Base-by-base conservation (phyloP, 2,888 invertebrate species). In the Philereme vetulata region DNA sequence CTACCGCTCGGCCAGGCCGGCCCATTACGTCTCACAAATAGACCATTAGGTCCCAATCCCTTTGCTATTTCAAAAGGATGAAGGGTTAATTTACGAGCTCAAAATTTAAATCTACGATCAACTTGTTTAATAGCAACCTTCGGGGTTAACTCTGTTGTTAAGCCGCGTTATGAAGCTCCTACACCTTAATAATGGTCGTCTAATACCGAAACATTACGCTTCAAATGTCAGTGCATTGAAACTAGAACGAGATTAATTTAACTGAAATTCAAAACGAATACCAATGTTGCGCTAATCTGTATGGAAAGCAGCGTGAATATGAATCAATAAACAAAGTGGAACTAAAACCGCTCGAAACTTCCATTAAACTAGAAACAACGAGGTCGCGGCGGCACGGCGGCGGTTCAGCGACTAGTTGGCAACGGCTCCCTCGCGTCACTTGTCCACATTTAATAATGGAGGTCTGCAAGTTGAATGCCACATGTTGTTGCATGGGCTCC, bases 81-180 rank as follows among this genome's bases (percentile, higher is more conserved):
- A 86, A 87, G 90, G 91, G 90, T 90, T 90, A 92, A 90, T 90
- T 91, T 92, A 91, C 82, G 88, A 89, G 88, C 90, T 89, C 86
- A 88, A 90, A 90, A 92, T 90, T 90, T 92, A 90, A 91, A 91
- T 91, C 89, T 90, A 90, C 87, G 85, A 81, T 82, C 84, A 87
- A 88, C 86, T 90, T 88, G 86, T 86, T 86, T 88, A 87, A 90
- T 86, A 82, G 84, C 81, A 84, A 84, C 85, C 84, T 82, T 76
- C 76, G 81, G 62, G 85, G 88, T 87, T 87, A 87, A 88, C 84
- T 88, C 79, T 83, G 85, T 84, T 88, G 85, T 86, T 86, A 84
- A 86, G 84, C 83, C 81, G 77, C 84, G 84, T 85, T 87, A 84
- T 85, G 77, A 81, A 85, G 78, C 60, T 57, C 48, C 52, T 55